These are phyloP conservation scores for Thryonomys swinderianus DNA, from an alignment of 2,113 vertebrate genomes.

Conservation along the genomic window DNA sequence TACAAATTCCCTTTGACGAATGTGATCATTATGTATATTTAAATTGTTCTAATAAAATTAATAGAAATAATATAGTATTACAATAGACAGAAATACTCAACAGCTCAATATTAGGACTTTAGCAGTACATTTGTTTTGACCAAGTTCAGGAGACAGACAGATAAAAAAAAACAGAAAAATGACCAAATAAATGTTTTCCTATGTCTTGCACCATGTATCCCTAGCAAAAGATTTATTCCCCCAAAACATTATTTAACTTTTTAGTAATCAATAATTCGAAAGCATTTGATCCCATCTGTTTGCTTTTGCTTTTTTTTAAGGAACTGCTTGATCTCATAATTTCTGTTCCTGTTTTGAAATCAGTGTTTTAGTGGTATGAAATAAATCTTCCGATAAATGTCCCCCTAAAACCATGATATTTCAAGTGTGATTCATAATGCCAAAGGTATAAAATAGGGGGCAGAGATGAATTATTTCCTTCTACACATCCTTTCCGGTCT, in stretches of 20 bases:
- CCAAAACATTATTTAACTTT: background rate
- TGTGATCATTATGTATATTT: no score
- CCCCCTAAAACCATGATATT: constrained; percentile 49
- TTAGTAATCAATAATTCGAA: background rate
- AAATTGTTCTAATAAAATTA: no score
- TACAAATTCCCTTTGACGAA: no score
- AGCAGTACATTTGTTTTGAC: background rate
- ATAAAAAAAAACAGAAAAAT: background rate
- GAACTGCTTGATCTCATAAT: background rate
- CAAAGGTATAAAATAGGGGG: background rate
- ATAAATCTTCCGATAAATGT: background rate
- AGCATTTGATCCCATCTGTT: background rate
- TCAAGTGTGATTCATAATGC: constrained; percentile 10
- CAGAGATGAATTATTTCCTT: constrained; percentile 26
- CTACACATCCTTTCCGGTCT: constrained; percentile 66
- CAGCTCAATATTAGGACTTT: background rate
- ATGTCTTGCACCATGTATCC: background rate
- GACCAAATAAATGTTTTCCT: background rate
- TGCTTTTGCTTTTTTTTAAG: background rate
- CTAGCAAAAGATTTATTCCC: background rate
- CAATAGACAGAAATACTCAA: background rate
- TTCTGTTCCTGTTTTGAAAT: background rate
- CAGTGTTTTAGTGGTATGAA: background rate
- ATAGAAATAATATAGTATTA: background rate
- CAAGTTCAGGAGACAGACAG: background rate